These are phyloP conservation scores for Pedicia rivosa DNA, from an alignment of 2,888 invertebrate genomes.

Conservation along the genomic window DNA sequence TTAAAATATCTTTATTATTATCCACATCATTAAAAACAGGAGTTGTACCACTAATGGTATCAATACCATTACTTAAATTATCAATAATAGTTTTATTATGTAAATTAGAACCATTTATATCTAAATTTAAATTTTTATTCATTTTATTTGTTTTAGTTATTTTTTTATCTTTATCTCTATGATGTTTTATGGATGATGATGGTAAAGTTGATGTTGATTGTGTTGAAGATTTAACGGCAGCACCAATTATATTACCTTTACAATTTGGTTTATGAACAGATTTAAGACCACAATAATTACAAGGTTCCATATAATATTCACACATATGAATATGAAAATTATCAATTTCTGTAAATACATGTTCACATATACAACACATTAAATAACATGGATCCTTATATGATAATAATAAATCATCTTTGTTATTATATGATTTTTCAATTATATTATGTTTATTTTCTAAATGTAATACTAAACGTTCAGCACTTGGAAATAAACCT, in stretches of 20 bases:
- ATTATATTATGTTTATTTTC: constrained; percentile 61
- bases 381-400: constrained; percentile 55
- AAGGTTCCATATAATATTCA: constrained; percentile 24
- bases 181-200: not conserved
- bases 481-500: constrained; percentile 66
- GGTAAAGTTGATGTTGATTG: not conserved
- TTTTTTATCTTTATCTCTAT: constrained; percentile 4
- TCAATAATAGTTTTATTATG: constrained; percentile 6
- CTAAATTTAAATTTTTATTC: not conserved
- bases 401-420: constrained; percentile 48
- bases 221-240: constrained; percentile 5
- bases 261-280: constrained; percentile 26
- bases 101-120: constrained; percentile 2
- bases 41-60: not conserved
- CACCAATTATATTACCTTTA: constrained; percentile 12
- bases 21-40: too few relatives aligned
- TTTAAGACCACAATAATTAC: constrained; percentile 26
- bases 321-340: constrained; percentile 64
- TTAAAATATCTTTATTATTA: too few relatives aligned
- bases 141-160: not conserved
- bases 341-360: constrained; percentile 58
- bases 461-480: constrained; percentile 62
- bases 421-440: constrained; percentile 47
- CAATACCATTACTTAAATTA: not conserved
- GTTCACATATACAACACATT: constrained; percentile 68